phyloP scores from a whole-genome alignment of 2,888 invertebrate species.

The Xylocampa areola region DNA sequence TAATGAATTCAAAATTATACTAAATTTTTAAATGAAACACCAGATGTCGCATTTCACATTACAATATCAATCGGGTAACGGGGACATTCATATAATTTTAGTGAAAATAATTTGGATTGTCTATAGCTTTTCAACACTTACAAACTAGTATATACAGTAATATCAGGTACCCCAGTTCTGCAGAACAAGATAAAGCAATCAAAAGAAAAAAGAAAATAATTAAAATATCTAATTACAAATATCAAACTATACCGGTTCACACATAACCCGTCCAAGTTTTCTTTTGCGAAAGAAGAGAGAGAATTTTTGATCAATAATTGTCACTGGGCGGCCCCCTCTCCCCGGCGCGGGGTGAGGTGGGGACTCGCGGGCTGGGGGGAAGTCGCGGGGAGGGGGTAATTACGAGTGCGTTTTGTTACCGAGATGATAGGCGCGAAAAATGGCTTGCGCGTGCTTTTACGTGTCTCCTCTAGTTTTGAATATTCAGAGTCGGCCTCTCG shows the following conservation, averaged over 20 bases:
- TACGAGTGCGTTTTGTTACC: slow-evolving; percentile 90
- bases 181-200: background rate
- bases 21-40: too few relatives aligned
- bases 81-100: background rate
- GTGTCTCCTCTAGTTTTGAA: slow-evolving; percentile 89
- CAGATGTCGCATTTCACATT: too few relatives aligned
- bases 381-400: slow-evolving; percentile 82
- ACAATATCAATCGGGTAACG: background rate
- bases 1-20: too few relatives aligned
- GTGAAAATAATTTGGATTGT: background rate
- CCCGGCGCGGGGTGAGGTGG: slow-evolving; percentile 63
- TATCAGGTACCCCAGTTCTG: background rate
- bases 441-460: slow-evolving; percentile 90
- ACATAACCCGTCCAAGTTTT: slow-evolving; percentile 90
- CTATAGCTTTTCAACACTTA: background rate
- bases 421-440: slow-evolving; percentile 90
- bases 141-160: background rate
- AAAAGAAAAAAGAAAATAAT: slow-evolving; percentile 54
- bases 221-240: slow-evolving; percentile 85
- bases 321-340: slow-evolving; percentile 89
- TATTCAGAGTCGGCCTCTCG: slow-evolving; percentile 88
- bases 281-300: slow-evolving; percentile 91
- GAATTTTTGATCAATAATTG: slow-evolving; percentile 93
- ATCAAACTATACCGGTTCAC: slow-evolving; percentile 85
- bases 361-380: slow-evolving; percentile 63